These are phyloP conservation scores for Falco naumanni DNA, from an alignment of 2,797 vertebrate genomes.

Conservation along the genomic window DNA sequence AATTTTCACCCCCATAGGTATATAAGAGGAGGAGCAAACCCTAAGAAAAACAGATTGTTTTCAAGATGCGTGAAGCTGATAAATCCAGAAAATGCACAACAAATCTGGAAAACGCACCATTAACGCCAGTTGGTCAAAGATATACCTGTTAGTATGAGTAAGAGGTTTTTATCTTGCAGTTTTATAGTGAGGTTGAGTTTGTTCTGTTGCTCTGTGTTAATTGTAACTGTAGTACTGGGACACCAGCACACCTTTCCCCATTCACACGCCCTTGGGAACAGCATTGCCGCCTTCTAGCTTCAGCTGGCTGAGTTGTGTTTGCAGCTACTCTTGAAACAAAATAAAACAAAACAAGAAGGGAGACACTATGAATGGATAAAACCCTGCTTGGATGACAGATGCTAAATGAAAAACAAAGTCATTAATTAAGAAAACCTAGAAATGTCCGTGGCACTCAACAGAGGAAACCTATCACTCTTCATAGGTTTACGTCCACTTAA, in stretches of 20 bases:
- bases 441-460: background rate
- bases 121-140: background rate
- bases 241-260: background rate
- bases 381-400: background rate
- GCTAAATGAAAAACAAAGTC: background rate
- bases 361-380: background rate
- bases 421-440: background rate
- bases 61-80: background rate
- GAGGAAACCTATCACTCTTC: background rate
- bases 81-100: background rate
- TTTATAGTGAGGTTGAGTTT: background rate
- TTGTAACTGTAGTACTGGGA: background rate
- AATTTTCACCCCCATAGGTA: background rate
- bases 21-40: background rate
- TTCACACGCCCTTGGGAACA: background rate
- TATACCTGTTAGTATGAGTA: background rate
- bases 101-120: background rate
- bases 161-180: background rate
- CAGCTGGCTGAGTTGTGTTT: background rate
- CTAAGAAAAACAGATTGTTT: background rate
- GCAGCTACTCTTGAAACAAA: background rate
- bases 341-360: background rate
- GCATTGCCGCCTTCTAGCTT: background rate
- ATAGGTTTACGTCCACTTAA: background rate
- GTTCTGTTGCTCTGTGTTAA: background rate